Conservation (phyloP, 2,888 invertebrate species). For the Catocala sponsa region DNA sequence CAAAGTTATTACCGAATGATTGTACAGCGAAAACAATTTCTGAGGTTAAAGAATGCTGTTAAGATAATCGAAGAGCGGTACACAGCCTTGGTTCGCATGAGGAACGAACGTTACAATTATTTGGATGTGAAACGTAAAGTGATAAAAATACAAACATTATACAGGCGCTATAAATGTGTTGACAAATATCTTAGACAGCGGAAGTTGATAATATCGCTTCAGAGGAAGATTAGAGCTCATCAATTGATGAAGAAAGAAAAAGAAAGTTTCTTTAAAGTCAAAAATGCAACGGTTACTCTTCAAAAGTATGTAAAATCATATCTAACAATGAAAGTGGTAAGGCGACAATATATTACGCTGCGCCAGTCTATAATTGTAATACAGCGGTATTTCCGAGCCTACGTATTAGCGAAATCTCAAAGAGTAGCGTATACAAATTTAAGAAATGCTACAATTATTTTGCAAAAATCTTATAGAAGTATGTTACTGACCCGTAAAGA, state of each 20-base stretch:
- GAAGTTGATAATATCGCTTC: conserved; percentile 75
- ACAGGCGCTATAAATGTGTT: conserved; percentile 76
- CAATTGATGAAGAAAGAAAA: conserved; percentile 71
- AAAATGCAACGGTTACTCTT: conserved; percentile 72
- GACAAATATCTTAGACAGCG: conserved; percentile 65
- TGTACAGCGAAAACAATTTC: conserved; percentile 57
- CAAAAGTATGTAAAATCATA: conserved; percentile 77
- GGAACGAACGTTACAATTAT: conserved; percentile 61
- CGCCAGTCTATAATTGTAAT: conserved; percentile 49
- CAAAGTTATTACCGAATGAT: conserved; percentile 80
- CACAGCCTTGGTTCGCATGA: conserved; percentile 70
- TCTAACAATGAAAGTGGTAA: conserved; percentile 52
- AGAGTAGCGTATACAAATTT: conserved; percentile 21
- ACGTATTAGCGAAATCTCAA: conserved; percentile 28
- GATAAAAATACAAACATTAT: conserved; percentile 80
- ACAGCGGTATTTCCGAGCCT: conserved; percentile 61
- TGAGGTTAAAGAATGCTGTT: conserved; percentile 64
- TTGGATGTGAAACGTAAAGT: conserved; percentile 65
- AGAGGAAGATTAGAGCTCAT: conserved; percentile 82
- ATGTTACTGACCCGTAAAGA: conserved; percentile 69
- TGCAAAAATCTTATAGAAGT: conserved; percentile 85
- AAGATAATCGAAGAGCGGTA: conserved; percentile 61
- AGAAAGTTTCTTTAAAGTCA: conserved; percentile 68
- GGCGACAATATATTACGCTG: conserved; percentile 43
- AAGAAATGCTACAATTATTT: conserved; percentile 64